Evolutionary conservation across 2,113 vertebrate genomes (phyloP), one percentile per base, ranked within the genome.

Genomic region (Charina bottae): DNA sequence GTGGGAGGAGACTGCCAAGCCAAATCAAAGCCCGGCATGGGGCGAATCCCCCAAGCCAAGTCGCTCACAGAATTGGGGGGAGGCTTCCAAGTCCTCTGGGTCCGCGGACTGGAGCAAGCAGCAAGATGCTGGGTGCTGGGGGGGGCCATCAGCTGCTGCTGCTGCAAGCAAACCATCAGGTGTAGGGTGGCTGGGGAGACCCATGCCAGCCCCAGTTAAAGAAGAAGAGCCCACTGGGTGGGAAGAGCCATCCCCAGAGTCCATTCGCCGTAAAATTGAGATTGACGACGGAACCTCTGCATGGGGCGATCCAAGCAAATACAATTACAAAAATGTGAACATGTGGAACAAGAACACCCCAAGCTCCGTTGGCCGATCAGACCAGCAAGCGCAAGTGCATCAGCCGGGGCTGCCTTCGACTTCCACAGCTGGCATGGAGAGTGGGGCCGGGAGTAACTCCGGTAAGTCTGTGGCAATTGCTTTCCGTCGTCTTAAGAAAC

Each of bases 211-310:
- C 17, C 95, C 98, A 0, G 90, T 96, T 1, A 99, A 99, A 96
- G 98, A 99, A 92, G 98, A 98, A 58, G 97, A 98, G 55, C 97
- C 98, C 19, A 98, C 98, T 0, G 99, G 99, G 90, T 99, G 99
- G 99, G 99, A 99, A 97, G 99, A 99, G 91, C 99, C 99, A 0
- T 99, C 99, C 93, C 99, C 99, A 0, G 99, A 99, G 94, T 99
- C 99, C 28, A 97, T 99, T 85, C 98, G 99, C 64, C 98, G 99
- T 7, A 98, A 98, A 93, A 99, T 99, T 98, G 99, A 99, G 96
- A 99, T 99, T 2, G 99, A 99, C 92, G 99, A 99, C 90, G 99
- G 99, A 86, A 99, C 99, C 83, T 97, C 99, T 7, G 99, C 99
- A 60, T 99, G 99, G 99, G 99, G 99, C 87, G 99, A 99, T 87